Base-by-base conservation (phyloP, 2,888 invertebrate genomes). In the Invenusta paracnida region DNA sequence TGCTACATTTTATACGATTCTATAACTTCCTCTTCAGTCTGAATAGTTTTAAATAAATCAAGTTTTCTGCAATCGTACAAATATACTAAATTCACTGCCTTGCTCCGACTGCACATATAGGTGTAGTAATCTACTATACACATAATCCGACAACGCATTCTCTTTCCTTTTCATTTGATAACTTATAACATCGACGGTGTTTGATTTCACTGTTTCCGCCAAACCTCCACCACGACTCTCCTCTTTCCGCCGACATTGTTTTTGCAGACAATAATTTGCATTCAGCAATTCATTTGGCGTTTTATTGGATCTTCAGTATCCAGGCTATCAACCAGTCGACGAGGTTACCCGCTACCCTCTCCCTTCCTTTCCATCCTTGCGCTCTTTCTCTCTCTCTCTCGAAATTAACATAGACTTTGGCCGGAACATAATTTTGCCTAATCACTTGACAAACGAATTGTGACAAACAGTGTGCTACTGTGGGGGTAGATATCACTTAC, bases 191-290 rank as follows among this genome's bases (percentile, higher is more conserved):
- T 73, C n/a, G n/a, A n/a, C n/a, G 73, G 73, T 73, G 73, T 73
- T 73, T 73, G 25, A 73, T 73, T 73, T 73, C 73, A 73, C 73
- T 73, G 73, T 73, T 73, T 73, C 73, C 73, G 73, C 73, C 2
- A n/a, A n/a, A n/a, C n/a, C n/a, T n/a, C n/a, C 73, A 23, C 73
- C 17, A 13, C 23, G 73, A 73, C 73, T 73, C 73, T 5, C 27
- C 73, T 73, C 73, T 73, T 73, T 73, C 73, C 73, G 73, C 23
- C 5, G 73, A 73, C 73, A 73, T 73, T 73, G 73, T 73, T 73
- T 48, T 73, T 23, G 73, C 73, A 73, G 73, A 73, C 73, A 73
- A 73, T 73, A 5, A 73, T 73, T 73, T 73, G 73, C 73, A 73
- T 73, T 73, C 73, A 23, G 73, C 73, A 73, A 73, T 23, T 73